phyloP scores from a whole-genome alignment of 2,797 vertebrate species.

The Syndactyla subalaris region DNA sequence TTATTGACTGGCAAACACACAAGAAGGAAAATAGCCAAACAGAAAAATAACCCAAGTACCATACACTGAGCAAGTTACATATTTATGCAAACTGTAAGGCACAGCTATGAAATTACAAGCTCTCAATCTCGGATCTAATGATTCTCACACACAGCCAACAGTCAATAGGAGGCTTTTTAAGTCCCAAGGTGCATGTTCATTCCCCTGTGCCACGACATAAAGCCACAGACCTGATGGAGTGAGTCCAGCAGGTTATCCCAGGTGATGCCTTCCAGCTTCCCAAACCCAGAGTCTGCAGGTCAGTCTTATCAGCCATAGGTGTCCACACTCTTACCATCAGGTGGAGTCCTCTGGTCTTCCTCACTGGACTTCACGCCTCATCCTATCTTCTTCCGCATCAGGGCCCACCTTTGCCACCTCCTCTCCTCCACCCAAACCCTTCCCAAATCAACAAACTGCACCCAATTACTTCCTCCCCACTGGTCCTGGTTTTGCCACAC shows the following conservation, averaged over 20 bases:
- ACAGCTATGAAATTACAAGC: neutral
- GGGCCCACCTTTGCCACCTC: neutral
- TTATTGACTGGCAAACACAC: neutral
- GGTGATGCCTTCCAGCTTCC: neutral
- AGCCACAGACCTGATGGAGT: neutral
- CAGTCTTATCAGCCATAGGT: accelerated
- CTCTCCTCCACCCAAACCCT: neutral
- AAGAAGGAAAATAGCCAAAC: neutral
- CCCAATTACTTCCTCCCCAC: neutral
- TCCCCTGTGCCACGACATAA: accelerated
- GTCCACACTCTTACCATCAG: neutral
- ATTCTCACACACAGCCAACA: accelerated
- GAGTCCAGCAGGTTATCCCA: neutral
- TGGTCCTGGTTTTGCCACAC: neutral
- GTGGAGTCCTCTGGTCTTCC: neutral
- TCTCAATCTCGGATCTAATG: neutral
- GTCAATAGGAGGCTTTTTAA: neutral
- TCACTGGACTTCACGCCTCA: neutral
- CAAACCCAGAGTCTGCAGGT: neutral
- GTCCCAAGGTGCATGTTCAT: neutral
- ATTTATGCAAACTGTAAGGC: neutral
- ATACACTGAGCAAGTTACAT: neutral
- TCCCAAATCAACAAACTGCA: neutral
- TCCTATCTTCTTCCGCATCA: neutral
- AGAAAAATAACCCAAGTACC: neutral